phyloP scores from a whole-genome alignment of 2,113 vertebrate species.

The Orycteropus afer region DNA sequence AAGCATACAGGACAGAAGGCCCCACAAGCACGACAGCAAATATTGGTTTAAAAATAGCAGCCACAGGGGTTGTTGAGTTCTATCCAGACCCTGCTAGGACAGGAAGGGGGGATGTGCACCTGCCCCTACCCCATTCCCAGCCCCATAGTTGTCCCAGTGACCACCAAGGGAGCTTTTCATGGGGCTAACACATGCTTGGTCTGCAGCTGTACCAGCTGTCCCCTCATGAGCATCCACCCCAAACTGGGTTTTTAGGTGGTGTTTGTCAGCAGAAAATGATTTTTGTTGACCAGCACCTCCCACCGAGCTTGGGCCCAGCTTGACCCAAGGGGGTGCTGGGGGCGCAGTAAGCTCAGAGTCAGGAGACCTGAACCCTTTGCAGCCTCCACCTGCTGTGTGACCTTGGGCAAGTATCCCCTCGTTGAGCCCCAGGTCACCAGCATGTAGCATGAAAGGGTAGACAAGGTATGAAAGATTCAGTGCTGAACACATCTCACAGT shows the following conservation, averaged over 20 bases:
- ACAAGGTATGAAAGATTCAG: rapidly evolving
- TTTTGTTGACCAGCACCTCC: constrained; percentile 15
- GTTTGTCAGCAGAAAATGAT: not conserved
- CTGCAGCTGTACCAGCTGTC: not conserved
- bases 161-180: not conserved
- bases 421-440: not conserved
- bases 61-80: not conserved
- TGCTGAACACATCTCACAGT: not conserved
- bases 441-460: not conserved
- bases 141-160: not conserved
- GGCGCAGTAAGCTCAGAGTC: not conserved
- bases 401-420: not conserved
- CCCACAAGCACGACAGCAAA: not conserved
- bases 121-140: not conserved
- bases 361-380: not conserved
- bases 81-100: not conserved
- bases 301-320: not conserved
- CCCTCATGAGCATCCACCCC: not conserved
- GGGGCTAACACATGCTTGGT: not conserved
- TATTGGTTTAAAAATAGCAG: not conserved
- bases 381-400: not conserved
- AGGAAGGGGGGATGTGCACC: not conserved
- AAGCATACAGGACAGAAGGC: not conserved
- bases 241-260: not conserved
- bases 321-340: not conserved